Evolutionary conservation across 2,113 vertebrate genomes (phyloP), one percentile per base, ranked within the genome.

Genomic region (Clupea harengus): DNA sequence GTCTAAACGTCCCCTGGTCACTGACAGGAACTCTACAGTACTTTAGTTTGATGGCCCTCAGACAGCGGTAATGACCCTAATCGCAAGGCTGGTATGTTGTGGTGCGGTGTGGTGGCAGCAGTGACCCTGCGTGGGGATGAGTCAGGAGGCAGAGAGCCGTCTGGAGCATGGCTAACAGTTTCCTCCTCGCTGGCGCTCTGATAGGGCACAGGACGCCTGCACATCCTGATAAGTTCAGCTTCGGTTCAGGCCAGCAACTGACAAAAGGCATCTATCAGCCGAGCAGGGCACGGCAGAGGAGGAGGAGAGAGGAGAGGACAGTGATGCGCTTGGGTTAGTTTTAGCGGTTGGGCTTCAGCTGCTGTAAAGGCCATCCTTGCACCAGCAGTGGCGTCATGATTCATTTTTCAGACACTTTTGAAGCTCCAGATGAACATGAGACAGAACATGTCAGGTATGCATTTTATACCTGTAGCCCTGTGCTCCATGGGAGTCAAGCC

Each of bases 141-240:
- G 97, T 91, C 89, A 85, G 85, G 17, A 83, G 49, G 84, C 83
- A 87, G 72, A 72, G n/a, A 82, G 83, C 85, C 75, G 10, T 85
- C 87, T 84, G 50, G 87, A 86, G 85, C 86, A 86, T 25, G 81
- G 89, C 72, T 91, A 92, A 92, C 93, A 82, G 91, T 93, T 95
- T 94, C 90, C 90, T 90, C 86, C 28, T 87, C 57, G 86, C 91
- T 85, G 45, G 75, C 52, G 89, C 84, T 88, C 87, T 92, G 92
- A 93, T 94, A 93, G 88, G 88, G 81, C 82, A 86, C 88, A 91
- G 92, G 90, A 93, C 89, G 91, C 92, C 93, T 95, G 93, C 84
- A 22, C 67, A 57, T 64, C 45, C 90, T 93, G 95, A 95, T 95
- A 95, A 94, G 89, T 94, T 87, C 82, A 88, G 83, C 89, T 84